phyloP scores from a whole-genome alignment of 1,140 invertebrate species.

The Wasmannia auropunctata region DNA sequence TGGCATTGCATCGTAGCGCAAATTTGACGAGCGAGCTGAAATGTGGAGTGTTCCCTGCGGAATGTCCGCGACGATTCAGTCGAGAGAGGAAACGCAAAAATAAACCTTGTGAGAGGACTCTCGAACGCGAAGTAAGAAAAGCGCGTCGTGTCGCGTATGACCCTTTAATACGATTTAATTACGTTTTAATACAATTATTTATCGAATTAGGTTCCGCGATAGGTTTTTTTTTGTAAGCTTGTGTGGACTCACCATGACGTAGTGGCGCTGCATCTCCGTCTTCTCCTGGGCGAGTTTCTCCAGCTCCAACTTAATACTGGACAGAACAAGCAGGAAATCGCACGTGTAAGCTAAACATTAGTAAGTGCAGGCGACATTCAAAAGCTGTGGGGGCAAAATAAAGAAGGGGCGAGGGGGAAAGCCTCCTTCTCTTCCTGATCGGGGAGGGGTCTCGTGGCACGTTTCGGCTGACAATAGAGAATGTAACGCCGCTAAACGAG shows the following conservation, averaged over 20 bases:
- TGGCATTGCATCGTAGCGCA: slow-evolving; percentile 6
- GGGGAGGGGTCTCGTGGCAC: neutral
- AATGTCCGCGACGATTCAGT: neutral
- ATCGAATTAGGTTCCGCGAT: slow-evolving; percentile 19
- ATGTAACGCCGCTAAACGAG: neutral
- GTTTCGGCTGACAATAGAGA: slow-evolving; percentile 2
- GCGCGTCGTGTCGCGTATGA: neutral
- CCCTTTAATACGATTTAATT: neutral
- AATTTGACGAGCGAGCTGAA: neutral
- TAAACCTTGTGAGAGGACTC: neutral
- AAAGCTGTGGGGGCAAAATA: slow-evolving; percentile 67
- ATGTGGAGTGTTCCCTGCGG: neutral
- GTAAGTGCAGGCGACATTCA: slow-evolving; percentile 80
- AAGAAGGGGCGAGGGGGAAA: neutral
- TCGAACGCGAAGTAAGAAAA: neutral
- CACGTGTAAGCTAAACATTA: slow-evolving; percentile 82
- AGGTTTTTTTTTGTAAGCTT: slow-evolving; percentile 48
- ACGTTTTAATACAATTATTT: too few species aligned
- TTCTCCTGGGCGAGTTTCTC: slow-evolving; percentile 98
- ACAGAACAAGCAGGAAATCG: slow-evolving; percentile 85
- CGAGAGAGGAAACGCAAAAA: neutral
- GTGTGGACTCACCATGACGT: slow-evolving; percentile 95
- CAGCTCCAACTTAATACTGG: slow-evolving; percentile 93
- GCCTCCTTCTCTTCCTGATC: neutral
- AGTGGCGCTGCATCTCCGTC: slow-evolving; percentile 98